phyloP scores from a whole-genome alignment of 2,888 invertebrate species.

The Sesamia inferens region DNA sequence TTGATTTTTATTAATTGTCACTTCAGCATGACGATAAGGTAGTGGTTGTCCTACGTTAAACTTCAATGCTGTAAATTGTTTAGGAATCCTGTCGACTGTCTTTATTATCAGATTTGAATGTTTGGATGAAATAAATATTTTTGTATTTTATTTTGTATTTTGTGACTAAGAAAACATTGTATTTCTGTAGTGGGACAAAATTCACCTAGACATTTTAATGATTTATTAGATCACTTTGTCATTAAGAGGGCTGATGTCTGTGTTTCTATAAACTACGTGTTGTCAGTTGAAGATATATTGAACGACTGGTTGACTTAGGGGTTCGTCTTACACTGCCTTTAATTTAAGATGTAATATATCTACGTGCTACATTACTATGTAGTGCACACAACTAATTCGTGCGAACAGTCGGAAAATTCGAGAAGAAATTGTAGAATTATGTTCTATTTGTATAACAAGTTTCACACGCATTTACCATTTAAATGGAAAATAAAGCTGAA shows the following conservation, averaged over 20 bases:
- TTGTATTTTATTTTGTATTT: no score
- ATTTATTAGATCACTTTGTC: neutral
- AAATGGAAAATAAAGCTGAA: slow-evolving; percentile 21
- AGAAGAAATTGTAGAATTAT: neutral
- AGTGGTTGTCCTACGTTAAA: no score
- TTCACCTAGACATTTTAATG: neutral
- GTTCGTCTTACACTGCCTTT: neutral
- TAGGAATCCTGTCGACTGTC: no score
- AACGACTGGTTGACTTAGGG: neutral
- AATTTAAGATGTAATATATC: neutral
- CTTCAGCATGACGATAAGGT: no score
- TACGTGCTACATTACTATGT: neutral
- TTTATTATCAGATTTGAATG: no score
- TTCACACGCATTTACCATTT: slow-evolving; percentile 10
- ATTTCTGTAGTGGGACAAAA: neutral
- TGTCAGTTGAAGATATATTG: neutral
- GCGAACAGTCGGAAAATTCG: neutral
- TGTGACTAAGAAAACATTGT: neutral
- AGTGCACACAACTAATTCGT: no score
- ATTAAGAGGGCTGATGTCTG: neutral
- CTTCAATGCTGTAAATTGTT: no score
- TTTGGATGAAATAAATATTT: no score
- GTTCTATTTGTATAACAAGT: slow-evolving; percentile 1
- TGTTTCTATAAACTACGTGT: neutral
- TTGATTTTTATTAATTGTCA: no score